Base-by-base conservation (phyloP, 1,140 invertebrate species). In the Octopus sinensis region DNA sequence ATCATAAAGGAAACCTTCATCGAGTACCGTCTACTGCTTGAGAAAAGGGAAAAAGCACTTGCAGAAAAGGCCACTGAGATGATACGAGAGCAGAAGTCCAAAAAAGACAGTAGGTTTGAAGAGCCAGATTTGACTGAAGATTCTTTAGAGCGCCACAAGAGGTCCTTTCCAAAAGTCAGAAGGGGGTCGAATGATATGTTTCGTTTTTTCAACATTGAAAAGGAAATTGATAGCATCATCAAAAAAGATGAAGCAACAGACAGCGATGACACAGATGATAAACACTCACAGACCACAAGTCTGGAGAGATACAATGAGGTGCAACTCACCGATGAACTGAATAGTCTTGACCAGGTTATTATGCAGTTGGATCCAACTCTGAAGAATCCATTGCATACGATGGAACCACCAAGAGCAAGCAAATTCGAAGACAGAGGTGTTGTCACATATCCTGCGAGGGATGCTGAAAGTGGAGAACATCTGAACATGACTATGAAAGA, bases 1-100 rank as follows among this genome's bases (percentile, higher is more conserved):
- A 84, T 86, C 68, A 88, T 89, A 52, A 88, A 88, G 79, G 88
- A 89, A 73, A 88, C 87, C 0, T 89, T 89, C 78, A 89, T 89
- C 17, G 88, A 89, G 77, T 89, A 86, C 79, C 82, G 87, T 78
- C 82, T 89, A n/a, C 82, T 88, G 1, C 77, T 89, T 54, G 88
- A 89, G 73, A 84, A 85, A 68, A 62, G 87, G 54, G 87, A 89
- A 78, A 87, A 89, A 53, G 87, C 86, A 0, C 84, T 87, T 51
- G 87, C 86, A 3, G 80, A 83, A 9, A 87, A 85, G 51, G 76
- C 88, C 13, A 84, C 84, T 10, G 86, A 88, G 51, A 84, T 84
- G 17, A 80, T 88, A 9, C 83, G 88, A 79, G 87, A 86, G 76
- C 87, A 88, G 76, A 89, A 89, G 79, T 79, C 84, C 0, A 81